These are phyloP conservation scores for Mesoligia furuncula DNA, from an alignment of 2,888 invertebrate genomes.

Conservation along the genomic window DNA sequence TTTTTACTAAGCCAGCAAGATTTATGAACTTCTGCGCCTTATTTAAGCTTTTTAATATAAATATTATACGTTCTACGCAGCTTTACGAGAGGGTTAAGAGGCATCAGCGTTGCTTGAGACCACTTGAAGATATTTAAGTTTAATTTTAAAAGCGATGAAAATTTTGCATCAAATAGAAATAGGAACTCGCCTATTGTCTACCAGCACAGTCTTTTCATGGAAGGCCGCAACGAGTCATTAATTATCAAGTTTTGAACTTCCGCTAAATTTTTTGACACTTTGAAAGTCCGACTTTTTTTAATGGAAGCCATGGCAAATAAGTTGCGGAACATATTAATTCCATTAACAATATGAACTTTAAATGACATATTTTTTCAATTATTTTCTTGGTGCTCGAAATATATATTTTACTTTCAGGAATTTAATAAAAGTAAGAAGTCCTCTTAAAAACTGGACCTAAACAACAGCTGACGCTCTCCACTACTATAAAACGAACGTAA, in stretches of 20 bases:
- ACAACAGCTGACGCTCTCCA: conserved; percentile 33
- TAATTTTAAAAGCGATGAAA: conserved; percentile 21
- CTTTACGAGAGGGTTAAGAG: conserved; percentile 46
- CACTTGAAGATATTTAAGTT: conserved; percentile 31
- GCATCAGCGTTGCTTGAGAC: conserved; percentile 47
- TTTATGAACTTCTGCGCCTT: conserved; percentile 59
- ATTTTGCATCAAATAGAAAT: conserved; percentile 14
- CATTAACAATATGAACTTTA: neutral
- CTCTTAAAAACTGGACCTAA: neutral
- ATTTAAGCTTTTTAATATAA: conserved; percentile 54
- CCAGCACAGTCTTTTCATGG: conserved; percentile 1
- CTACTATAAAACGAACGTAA: conserved; percentile 31
- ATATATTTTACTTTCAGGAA: neutral
- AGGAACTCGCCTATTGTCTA: conserved; percentile 4
- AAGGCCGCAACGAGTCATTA: conserved; percentile 41
- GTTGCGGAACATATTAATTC: conserved; percentile 6
- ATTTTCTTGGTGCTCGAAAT: neutral
- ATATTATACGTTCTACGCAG: conserved; percentile 52
- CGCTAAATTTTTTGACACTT: conserved; percentile 47
- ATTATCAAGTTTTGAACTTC: conserved; percentile 46
- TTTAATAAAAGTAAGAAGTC: neutral
- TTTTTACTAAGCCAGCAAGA: conserved; percentile 62
- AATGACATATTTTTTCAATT: neutral
- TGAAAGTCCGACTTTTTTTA: conserved; percentile 33
- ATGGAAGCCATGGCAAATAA: conserved; percentile 28